phyloP scores from a whole-genome alignment of 64 coral and sea anemone genomes.

The Stylophora pistillata region DNA sequence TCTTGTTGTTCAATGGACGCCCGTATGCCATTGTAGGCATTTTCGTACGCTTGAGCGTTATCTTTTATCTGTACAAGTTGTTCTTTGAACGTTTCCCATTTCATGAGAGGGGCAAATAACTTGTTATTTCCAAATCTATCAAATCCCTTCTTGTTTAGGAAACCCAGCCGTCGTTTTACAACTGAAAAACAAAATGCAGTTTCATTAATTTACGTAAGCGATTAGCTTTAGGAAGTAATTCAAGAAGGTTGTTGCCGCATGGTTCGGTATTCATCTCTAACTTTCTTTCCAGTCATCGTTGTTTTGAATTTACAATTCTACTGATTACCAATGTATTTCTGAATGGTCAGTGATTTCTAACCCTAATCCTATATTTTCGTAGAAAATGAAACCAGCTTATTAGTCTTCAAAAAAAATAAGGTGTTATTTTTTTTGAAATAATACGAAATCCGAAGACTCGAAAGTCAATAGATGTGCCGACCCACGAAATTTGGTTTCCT shows the following conservation, averaged over 20 bases:
- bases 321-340: no score
- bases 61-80: neutral
- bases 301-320: no score
- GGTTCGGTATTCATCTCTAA: no score
- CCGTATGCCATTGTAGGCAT: neutral
- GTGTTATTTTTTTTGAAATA: neutral
- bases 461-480: neutral
- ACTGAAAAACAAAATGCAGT: neutral
- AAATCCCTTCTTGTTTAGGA: slow-evolving; percentile 12
- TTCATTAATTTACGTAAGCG: no score
- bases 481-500: neutral
- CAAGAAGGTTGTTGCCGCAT: neutral
- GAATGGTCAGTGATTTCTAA: no score
- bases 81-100: neutral
- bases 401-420: no score
- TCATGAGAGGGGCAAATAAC: slow-evolving; percentile 20
- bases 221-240: neutral
- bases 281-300: no score
- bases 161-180: slow-evolving; percentile 16
- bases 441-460: neutral
- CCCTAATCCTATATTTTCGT: no score
- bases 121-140: slow-evolving; percentile 39
- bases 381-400: no score
- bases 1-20: neutral
- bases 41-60: neutral